A percentile compares a stretch with the other conserved stretches of the same genome.
phyloP scores from a whole-genome alignment of 2,797 vertebrate genomes.

The Tiaroga cobitis region DNA sequence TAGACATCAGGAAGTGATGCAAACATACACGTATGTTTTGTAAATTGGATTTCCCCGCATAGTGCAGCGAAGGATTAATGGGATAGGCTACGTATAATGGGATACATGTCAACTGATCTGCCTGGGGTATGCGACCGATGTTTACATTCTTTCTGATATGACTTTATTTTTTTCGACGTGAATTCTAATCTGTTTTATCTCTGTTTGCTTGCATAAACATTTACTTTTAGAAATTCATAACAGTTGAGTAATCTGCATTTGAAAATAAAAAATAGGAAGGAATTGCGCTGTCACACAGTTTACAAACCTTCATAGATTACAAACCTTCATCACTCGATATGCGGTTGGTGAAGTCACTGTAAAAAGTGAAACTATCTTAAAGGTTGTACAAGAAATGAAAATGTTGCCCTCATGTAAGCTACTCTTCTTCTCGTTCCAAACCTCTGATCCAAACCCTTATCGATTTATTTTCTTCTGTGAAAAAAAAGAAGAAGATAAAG shows the following conservation, averaged over 20 bases:
- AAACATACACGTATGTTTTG: neutral
- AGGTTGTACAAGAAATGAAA: neutral
- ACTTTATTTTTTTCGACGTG: neutral
- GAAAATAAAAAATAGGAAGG: neutral
- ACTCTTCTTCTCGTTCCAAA: neutral
- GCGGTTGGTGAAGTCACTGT: neutral
- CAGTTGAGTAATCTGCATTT: neutral
- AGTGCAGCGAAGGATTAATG: neutral
- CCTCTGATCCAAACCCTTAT: neutral
- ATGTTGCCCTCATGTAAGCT: neutral
- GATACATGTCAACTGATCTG: neutral
- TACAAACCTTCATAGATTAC: neutral
- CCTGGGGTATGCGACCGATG: neutral
- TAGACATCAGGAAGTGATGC: slow-evolving; percentile 58
- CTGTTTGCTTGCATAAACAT: neutral
- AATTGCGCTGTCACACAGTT: neutral
- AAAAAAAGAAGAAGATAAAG: neutral
- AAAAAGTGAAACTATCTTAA: slow-evolving; percentile 13
- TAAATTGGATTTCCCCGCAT: slow-evolving; percentile 42
- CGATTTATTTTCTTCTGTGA: neutral
- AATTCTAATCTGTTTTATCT: neutral
- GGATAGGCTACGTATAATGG: neutral
- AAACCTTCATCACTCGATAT: neutral
- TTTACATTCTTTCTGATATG: neutral
- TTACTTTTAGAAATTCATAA: neutral